phyloP scores from a whole-genome alignment of 2,113 vertebrate species.

The Hippolais icterina region DNA sequence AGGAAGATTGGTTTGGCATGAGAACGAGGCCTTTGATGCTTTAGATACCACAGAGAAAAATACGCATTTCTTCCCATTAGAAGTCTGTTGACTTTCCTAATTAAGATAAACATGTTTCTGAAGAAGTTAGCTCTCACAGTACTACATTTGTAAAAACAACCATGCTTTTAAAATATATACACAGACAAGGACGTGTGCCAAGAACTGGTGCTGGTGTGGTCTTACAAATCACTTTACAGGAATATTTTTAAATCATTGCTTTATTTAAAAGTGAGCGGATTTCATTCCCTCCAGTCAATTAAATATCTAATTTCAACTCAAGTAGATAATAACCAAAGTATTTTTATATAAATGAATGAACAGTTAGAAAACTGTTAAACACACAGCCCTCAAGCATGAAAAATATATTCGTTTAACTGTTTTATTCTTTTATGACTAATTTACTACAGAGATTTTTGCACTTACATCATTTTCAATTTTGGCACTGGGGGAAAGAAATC shows the following conservation, averaged over 20 bases:
- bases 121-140: slow-evolving; percentile 78
- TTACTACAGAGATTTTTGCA: slow-evolving; percentile 58
- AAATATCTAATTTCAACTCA: slow-evolving; percentile 78
- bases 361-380: slow-evolving; percentile 74
- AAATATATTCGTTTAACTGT: slow-evolving; percentile 66
- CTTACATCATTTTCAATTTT: slow-evolving; percentile 46
- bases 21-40: slow-evolving; percentile 79
- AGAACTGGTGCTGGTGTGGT: slow-evolving; percentile 79
- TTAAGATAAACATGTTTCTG: slow-evolving; percentile 88
- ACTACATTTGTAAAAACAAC: slow-evolving; percentile 81
- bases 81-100: slow-evolving; percentile 87
- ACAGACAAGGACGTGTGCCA: slow-evolving; percentile 72
- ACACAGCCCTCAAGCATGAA: slow-evolving; percentile 67
- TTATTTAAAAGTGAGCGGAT: slow-evolving; percentile 72
- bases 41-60: slow-evolving; percentile 78
- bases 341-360: slow-evolving; percentile 75
- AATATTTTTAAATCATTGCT: slow-evolving; percentile 76
- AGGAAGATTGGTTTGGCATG: slow-evolving; percentile 85
- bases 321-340: slow-evolving; percentile 74
- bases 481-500: slow-evolving; percentile 20
- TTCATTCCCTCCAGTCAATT: slow-evolving; percentile 78
- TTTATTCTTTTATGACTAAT: slow-evolving; percentile 74
- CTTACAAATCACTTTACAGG: slow-evolving; percentile 76
- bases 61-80: slow-evolving; percentile 78
- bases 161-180: slow-evolving; percentile 76